phyloP scores from a whole-genome alignment of 2,797 vertebrate genomes.

The Gephyroberyx darwinii region DNA sequence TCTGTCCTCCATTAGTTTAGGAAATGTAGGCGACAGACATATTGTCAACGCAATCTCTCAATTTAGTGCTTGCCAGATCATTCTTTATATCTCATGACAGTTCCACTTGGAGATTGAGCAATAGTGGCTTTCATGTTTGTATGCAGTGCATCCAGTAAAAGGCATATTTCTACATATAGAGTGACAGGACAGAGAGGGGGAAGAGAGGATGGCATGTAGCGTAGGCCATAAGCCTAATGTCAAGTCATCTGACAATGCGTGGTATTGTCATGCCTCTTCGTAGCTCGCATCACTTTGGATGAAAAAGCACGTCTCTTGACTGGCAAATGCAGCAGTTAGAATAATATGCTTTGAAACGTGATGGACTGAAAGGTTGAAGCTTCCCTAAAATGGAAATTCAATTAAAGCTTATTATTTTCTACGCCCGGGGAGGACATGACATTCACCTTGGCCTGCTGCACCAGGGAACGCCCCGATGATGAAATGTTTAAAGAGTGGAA shows the following conservation, averaged over 20 bases:
- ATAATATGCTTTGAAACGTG: slow-evolving; percentile 13
- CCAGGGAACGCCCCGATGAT: slow-evolving; percentile 56
- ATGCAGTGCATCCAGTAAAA: background rate
- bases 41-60: too few species aligned
- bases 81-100: too few species aligned
- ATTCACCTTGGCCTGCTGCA: slow-evolving; percentile 53
- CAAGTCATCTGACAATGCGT: slow-evolving; percentile 2
- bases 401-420: slow-evolving; percentile 63
- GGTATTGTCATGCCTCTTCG: slow-evolving; percentile 16
- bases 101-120: too few species aligned
- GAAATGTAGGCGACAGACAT: too few species aligned
- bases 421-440: slow-evolving; percentile 53
- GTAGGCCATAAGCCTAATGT: background rate
- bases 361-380: slow-evolving; percentile 3
- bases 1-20: too few species aligned
- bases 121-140: background rate
- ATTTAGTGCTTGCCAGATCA: too few species aligned
- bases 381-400: slow-evolving; percentile 25
- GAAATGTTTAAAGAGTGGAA: slow-evolving; percentile 58
- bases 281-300: background rate
- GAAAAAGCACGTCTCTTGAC: slow-evolving; percentile 6
- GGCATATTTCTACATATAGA: too few species aligned
- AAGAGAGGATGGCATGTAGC: background rate
- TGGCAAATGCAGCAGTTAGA: background rate
- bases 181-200: background rate